Conservation (phyloP, 2,797 vertebrate species). For the Ficedula albicollis region DNA sequence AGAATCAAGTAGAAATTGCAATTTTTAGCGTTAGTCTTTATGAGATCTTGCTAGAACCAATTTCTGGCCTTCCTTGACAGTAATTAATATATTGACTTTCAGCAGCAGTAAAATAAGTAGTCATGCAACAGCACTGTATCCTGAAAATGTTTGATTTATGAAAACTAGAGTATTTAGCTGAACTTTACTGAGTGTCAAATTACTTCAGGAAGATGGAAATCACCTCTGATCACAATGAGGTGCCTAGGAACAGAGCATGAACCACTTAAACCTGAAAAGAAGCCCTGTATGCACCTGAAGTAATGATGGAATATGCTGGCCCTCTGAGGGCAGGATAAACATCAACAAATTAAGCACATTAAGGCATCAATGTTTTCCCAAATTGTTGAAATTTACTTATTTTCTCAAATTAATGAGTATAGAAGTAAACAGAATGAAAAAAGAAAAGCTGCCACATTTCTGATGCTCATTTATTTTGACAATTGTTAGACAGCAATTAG, state of each 20-base stretch:
- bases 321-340: not conserved
- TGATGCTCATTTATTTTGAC: not conserved
- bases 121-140: not conserved
- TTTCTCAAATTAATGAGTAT: not conserved
- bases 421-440: not conserved
- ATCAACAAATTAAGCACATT: not conserved
- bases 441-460: not conserved
- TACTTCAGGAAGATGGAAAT: not conserved
- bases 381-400: not conserved
- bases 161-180: not conserved
- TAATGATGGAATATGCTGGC: not conserved
- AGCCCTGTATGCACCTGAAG: not conserved
- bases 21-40: not conserved
- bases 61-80: not conserved
- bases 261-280: not conserved
- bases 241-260: not conserved
- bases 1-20: not conserved
- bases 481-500: not conserved
- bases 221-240: not conserved
- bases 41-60: not conserved
- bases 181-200: not conserved
- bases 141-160: not conserved
- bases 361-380: not conserved
- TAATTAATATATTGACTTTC: not conserved
- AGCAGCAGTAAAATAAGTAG: not conserved